Conservation (phyloP, 2,888 invertebrate genomes). For the Tanypteryx hageni region DNA sequence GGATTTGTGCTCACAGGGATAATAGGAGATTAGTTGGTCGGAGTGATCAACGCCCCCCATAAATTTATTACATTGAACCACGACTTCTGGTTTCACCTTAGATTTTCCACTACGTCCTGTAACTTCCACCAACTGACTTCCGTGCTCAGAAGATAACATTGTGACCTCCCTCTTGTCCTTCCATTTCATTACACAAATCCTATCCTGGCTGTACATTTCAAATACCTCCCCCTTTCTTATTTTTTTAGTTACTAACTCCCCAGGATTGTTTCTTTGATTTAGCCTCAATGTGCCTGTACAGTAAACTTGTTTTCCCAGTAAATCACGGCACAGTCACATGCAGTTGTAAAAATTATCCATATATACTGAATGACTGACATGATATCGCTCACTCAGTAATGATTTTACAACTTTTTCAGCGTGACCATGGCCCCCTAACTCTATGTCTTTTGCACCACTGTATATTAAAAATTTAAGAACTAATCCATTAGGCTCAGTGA, state of each 20-base stretch:
- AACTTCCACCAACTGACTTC: too few relatives aligned
- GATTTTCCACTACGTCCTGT: too few relatives aligned
- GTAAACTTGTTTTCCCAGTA: constrained; percentile 68
- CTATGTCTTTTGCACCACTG: constrained; percentile 69
- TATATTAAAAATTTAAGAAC: constrained; percentile 71
- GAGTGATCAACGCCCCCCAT: too few relatives aligned
- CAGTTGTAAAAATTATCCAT: constrained; percentile 70
- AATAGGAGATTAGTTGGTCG: too few relatives aligned
- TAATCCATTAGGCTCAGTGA: constrained; percentile 69
- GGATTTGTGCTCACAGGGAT: too few relatives aligned
- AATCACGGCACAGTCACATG: constrained; percentile 67
- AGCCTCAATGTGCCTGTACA: constrained; percentile 69
- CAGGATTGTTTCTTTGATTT: constrained; percentile 68
- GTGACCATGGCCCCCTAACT: constrained; percentile 70
- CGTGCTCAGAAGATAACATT: too few relatives aligned
- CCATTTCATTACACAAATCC: constrained; percentile 68
- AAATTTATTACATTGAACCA: too few relatives aligned
- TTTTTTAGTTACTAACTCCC: constrained; percentile 65
- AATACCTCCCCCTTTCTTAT: constrained; percentile 68
- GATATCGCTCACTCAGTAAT: constrained; percentile 69
- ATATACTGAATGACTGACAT: too few relatives aligned
- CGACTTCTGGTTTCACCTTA: too few relatives aligned
- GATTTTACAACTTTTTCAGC: constrained; percentile 69
- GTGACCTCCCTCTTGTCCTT: too few relatives aligned
- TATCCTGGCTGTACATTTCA: constrained; percentile 67